A percentile compares a stretch with the other conserved stretches of the same genome.
phyloP scores from a whole-genome alignment of 2,113 vertebrate genomes.

The Hyla sarda region DNA sequence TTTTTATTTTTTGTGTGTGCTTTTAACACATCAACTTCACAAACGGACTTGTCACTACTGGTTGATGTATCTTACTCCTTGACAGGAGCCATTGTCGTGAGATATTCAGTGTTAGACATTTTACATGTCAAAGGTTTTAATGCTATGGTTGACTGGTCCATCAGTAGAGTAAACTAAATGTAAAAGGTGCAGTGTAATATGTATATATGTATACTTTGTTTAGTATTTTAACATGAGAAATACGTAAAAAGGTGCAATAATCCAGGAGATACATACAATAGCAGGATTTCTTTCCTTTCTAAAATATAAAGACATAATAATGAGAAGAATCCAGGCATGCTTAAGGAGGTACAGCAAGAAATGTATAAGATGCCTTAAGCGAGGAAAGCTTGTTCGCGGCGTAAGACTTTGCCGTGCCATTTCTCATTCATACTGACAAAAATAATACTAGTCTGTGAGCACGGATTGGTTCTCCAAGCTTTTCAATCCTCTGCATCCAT shows the following conservation, averaged over 20 bases:
- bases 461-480: conserved; percentile 25
- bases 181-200: too few relatives aligned
- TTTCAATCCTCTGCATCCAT: conserved; percentile 1
- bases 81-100: too few relatives aligned
- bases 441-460: conserved; percentile 50
- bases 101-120: too few relatives aligned
- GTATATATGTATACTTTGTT: too few relatives aligned
- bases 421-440: conserved; percentile 23
- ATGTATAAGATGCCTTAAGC: conserved; percentile 44
- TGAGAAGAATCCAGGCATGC: conserved; percentile 26
- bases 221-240: background rate
- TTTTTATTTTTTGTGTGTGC: too few relatives aligned
- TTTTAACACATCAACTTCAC: too few relatives aligned
- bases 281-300: conserved; percentile 1
- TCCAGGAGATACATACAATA: background rate
- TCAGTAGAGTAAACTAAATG: too few relatives aligned
- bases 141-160: too few relatives aligned
- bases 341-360: conserved; percentile 31
- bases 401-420: background rate
- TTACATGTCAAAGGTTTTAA: too few relatives aligned
- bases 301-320: background rate
- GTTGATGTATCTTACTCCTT: too few relatives aligned
- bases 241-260: background rate
- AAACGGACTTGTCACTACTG: too few relatives aligned
- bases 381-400: conserved; percentile 1